Conservation (phyloP, 35 echinoderm and acorn worm genomes). For the Anneissia japonica region DNA sequence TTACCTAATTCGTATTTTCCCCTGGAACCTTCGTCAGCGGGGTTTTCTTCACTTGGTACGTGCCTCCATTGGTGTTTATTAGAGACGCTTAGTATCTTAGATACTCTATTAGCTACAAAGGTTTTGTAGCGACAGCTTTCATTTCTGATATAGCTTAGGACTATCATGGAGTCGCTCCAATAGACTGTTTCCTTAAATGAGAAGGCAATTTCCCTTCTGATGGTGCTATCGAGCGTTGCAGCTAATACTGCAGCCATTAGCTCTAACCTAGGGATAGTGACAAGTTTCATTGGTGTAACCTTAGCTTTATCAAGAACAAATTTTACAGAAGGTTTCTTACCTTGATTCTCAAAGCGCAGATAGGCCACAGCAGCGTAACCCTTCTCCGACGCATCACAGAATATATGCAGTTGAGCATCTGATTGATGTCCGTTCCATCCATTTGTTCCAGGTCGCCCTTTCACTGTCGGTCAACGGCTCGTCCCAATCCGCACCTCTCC, state of each 20-base stretch:
- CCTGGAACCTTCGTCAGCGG: conserved; percentile 28
- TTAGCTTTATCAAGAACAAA: conserved; percentile 11
- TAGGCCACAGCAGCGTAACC: conserved; percentile 36
- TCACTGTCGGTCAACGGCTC: conserved; percentile 15
- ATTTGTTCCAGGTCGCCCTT: not conserved
- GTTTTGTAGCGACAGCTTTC: conserved; percentile 32
- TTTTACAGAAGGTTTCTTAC: not conserved
- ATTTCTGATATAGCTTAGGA: conserved; percentile 24
- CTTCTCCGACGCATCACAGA: conserved; percentile 40
- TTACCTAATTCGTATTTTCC: conserved; percentile 15
- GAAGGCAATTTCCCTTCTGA: not conserved
- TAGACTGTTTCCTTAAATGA: not conserved
- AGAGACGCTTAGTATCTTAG: conserved; percentile 10
- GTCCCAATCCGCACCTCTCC: conserved; percentile 35
- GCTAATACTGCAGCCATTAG: conserved; percentile 8
- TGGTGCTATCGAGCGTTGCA: conserved; percentile 1
- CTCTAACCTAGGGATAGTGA: conserved; percentile 26
- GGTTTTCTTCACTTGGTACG: conserved; percentile 21
- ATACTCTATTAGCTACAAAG: conserved; percentile 32
- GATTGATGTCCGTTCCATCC: not conserved
- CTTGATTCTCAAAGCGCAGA: not conserved
- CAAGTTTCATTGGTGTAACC: not conserved
- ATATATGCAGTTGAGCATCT: not conserved
- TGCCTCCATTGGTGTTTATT: conserved; percentile 31
- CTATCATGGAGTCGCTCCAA: conserved; percentile 45